Conservation (phyloP, 2,888 invertebrate species). For the Pherbina coryleti region DNA sequence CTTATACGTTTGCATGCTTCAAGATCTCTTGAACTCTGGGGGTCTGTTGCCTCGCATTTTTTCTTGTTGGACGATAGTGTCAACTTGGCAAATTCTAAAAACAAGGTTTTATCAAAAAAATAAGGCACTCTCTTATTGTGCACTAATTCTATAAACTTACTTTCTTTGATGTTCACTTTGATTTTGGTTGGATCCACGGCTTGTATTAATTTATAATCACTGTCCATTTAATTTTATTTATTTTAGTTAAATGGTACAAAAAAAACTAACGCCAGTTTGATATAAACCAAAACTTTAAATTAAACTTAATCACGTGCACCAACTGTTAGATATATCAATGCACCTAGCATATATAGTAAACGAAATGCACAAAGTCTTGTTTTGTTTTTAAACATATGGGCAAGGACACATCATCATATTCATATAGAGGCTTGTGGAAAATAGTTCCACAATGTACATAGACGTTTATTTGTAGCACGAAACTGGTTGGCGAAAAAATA, state of each 20-base stretch:
- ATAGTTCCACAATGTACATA: too few species aligned
- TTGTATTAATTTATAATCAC: constrained; percentile 59
- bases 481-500: too few species aligned
- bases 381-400: too few species aligned
- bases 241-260: background rate
- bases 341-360: too few species aligned
- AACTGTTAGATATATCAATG: background rate
- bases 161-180: constrained; percentile 60
- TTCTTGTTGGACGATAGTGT: constrained; percentile 65
- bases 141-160: constrained; percentile 49
- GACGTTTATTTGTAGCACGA: too few species aligned
- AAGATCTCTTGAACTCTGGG: constrained; percentile 1
- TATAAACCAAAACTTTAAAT: background rate
- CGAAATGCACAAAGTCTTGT: too few species aligned
- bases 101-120: background rate
- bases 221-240: constrained; percentile 32
- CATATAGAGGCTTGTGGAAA: too few species aligned
- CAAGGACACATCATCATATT: too few species aligned
- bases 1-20: constrained; percentile 49
- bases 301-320: background rate
- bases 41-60: constrained; percentile 37
- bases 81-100: constrained; percentile 63
- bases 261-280: background rate
- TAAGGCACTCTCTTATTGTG: background rate
- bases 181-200: constrained; percentile 63